Conservation (phyloP, 1,140 invertebrate species). For the Drosophila eugracilis region DNA sequence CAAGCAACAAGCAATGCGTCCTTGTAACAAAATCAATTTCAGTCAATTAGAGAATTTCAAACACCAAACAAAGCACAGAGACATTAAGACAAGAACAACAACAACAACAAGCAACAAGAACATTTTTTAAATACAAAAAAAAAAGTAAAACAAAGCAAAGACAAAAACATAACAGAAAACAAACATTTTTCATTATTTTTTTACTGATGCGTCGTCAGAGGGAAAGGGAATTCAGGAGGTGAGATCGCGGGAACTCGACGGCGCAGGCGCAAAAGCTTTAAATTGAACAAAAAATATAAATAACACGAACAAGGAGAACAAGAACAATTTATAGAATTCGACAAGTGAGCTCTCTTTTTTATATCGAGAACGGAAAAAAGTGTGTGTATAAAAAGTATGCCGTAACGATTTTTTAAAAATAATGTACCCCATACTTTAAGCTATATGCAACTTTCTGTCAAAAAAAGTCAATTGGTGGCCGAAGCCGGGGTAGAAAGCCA, state of each 20-base stretch:
- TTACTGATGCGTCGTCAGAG: constrained; percentile 68
- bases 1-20: constrained; percentile 69
- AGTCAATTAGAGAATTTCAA: constrained; percentile 73
- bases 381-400: constrained; percentile 64
- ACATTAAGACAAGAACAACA: constrained; percentile 38
- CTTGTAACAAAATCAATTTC: constrained; percentile 84
- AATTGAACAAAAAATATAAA: constrained; percentile 69
- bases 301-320: constrained; percentile 50
- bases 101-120: constrained; percentile 51
- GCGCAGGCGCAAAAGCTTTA: constrained; percentile 82
- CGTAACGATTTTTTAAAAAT: constrained; percentile 65
- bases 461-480: constrained; percentile 71
- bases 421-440: constrained; percentile 64
- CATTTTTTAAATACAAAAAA: constrained; percentile 51
- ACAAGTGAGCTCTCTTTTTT: constrained; percentile 50
- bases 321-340: constrained; percentile 45
- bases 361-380: constrained; percentile 50
- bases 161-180: constrained; percentile 29
- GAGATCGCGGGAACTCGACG: constrained; percentile 27
- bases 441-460: constrained; percentile 61
- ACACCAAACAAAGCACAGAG: constrained; percentile 50
- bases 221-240: not conserved
- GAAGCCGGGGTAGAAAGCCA: constrained; percentile 10
- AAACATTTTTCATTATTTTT: constrained; percentile 78
- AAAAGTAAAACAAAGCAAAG: constrained; percentile 20